Percentiles rank a stretch among this genome's conserved stretches.
Evolutionary conservation across 2,797 vertebrate species (phyloP).

Genomic region (Pseudocheirus occidentalis): DNA sequence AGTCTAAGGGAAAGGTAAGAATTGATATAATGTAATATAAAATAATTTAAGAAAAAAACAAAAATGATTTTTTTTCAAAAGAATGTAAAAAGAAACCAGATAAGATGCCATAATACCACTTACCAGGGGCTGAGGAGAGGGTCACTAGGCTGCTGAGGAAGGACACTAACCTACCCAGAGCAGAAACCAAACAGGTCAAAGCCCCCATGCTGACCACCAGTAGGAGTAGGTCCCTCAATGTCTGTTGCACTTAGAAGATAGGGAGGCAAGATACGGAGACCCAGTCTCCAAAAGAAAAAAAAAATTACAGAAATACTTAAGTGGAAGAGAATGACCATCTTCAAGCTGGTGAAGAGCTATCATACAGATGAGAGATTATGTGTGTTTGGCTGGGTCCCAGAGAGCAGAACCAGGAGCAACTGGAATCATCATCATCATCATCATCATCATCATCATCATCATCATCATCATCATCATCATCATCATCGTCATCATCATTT

Average conservation of each 20-base stretch:
- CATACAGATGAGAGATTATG: neutral
- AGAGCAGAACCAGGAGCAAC: neutral
- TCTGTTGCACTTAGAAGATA: neutral
- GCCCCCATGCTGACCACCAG: neutral
- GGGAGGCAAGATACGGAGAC: neutral
- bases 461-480: neutral
- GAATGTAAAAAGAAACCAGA: neutral
- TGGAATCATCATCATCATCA: neutral
- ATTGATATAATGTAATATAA: neutral
- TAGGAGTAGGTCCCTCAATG: neutral
- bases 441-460: neutral
- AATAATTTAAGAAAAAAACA: neutral
- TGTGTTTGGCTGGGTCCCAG: neutral
- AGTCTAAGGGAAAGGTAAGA: neutral
- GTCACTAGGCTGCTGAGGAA: neutral
- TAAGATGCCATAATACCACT: neutral
- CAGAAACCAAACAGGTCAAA: neutral
- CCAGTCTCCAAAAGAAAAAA: neutral
- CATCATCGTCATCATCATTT: neutral
- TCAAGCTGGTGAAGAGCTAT: neutral
- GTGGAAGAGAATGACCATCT: neutral
- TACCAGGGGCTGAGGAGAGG: neutral
- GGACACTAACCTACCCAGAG: neutral
- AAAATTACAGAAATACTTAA: neutral
- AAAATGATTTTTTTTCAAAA: neutral